Evolutionary conservation across 1,140 invertebrate genomes (phyloP).

Genomic region (Lasioglossum albipes): DNA sequence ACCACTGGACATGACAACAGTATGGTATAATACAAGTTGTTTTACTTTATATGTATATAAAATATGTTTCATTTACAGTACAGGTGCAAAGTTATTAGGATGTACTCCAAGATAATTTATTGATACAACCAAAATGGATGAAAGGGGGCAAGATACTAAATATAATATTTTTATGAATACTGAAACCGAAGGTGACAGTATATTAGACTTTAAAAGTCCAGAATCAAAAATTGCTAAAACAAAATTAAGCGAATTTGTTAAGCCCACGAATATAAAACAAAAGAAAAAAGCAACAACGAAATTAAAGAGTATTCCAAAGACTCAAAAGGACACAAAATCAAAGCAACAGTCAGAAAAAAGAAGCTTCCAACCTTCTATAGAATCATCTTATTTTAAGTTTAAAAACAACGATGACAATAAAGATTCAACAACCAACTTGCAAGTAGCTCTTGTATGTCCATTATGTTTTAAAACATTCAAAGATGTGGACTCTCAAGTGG

Average conservation of each 20-base stretch:
- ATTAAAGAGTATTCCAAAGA: conserved; percentile 30
- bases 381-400: conserved; percentile 74
- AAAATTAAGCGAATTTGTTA: conserved; percentile 28
- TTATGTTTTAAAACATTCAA: conserved; percentile 77
- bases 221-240: conserved; percentile 46
- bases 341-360: conserved; percentile 40
- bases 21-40: too few relatives aligned
- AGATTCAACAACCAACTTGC: conserved; percentile 17
- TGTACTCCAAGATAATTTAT: background rate
- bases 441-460: conserved; percentile 72
- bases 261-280: background rate
- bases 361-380: conserved; percentile 58
- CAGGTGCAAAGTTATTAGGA: background rate
- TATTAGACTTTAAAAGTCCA: conserved; percentile 74
- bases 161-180: background rate
- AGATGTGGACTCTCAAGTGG: conserved; percentile 61
- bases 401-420: conserved; percentile 13
- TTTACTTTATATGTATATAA: too few relatives aligned
- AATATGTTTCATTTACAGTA: too few relatives aligned
- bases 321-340: conserved; percentile 26
- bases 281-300: conserved; percentile 34
- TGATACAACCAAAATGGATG: conserved; percentile 25
- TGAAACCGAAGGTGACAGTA: conserved; percentile 58
- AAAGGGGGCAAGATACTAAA: background rate
- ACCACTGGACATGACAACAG: too few relatives aligned